Percentiles rank a stretch among this genome's conserved stretches.
These are phyloP conservation scores for Podargus strigoides DNA, from an alignment of 2,797 vertebrate species.

Conservation along the genomic window DNA sequence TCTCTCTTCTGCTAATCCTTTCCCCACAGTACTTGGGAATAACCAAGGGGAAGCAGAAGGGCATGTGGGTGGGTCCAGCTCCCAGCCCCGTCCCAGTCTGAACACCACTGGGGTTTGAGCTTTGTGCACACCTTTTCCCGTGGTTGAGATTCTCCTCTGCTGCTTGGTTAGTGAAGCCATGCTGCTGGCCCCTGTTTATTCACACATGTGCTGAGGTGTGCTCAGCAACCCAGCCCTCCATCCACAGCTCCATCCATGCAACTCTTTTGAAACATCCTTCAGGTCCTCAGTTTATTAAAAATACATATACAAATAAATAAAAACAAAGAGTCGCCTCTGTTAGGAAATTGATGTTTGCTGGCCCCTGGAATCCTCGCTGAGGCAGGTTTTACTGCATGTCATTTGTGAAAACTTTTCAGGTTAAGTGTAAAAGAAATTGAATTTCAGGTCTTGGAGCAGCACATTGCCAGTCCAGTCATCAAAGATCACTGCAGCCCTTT, in stretches of 20 bases:
- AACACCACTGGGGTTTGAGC: no score
- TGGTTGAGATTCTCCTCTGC: neutral
- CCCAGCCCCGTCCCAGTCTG: accelerated
- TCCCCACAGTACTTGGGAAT: neutral
- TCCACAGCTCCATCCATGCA: accelerated
- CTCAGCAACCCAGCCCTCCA: neutral
- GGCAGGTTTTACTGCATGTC: neutral
- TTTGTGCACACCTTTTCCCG: neutral
- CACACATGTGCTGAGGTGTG: accelerated
- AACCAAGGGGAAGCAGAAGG: neutral
- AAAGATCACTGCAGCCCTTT: neutral
- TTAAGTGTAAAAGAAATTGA: neutral
- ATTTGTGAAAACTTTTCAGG: neutral
- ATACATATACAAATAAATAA: neutral
- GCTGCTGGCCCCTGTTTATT: neutral
- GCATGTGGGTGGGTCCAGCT: neutral
- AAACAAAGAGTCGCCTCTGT: neutral
- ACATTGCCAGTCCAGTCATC: neutral
- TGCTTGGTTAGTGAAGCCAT: accelerated
- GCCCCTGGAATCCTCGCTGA: neutral
- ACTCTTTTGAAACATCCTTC: neutral
- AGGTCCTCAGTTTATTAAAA: neutral
- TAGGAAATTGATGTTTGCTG: neutral
- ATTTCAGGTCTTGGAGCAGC: neutral
- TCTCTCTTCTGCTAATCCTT: neutral